Conservation (phyloP, 1,140 invertebrate genomes). For the Brachionus rubens region DNA sequence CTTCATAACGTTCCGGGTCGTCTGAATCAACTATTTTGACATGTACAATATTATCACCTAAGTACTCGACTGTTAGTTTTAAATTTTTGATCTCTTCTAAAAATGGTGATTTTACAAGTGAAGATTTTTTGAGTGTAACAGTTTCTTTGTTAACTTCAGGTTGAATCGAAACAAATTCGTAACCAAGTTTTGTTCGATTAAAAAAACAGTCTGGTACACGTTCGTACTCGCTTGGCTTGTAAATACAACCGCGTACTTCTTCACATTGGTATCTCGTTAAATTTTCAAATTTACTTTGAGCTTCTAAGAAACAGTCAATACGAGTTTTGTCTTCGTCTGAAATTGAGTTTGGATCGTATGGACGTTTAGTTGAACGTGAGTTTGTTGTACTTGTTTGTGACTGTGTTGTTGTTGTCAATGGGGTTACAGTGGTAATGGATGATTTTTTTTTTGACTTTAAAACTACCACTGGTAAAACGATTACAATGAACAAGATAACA, state of each 20-base stretch:
- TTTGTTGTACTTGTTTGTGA: background rate
- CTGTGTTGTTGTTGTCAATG: background rate
- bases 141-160: background rate
- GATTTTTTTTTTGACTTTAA: background rate
- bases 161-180: background rate
- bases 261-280: constrained; percentile 36
- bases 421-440: background rate
- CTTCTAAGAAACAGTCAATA: constrained; percentile 34
- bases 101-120: background rate
- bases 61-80: constrained; percentile 38
- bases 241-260: constrained; percentile 40
- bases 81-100: constrained; percentile 34
- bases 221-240: constrained; percentile 3
- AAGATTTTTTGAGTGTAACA: background rate
- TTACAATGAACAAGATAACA: background rate
- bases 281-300: constrained; percentile 19
- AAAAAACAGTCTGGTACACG: constrained; percentile 42
- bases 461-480: background rate
- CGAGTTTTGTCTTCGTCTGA: constrained; percentile 26
- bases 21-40: constrained; percentile 13
- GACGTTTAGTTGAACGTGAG: constrained; percentile 5
- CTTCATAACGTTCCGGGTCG: constrained; percentile 17
- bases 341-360: background rate
- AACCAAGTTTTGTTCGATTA: constrained; percentile 19
- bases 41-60: constrained; percentile 12